phyloP scores from a whole-genome alignment of 1,140 invertebrate species.

The Adoxophyes honmai region DNA sequence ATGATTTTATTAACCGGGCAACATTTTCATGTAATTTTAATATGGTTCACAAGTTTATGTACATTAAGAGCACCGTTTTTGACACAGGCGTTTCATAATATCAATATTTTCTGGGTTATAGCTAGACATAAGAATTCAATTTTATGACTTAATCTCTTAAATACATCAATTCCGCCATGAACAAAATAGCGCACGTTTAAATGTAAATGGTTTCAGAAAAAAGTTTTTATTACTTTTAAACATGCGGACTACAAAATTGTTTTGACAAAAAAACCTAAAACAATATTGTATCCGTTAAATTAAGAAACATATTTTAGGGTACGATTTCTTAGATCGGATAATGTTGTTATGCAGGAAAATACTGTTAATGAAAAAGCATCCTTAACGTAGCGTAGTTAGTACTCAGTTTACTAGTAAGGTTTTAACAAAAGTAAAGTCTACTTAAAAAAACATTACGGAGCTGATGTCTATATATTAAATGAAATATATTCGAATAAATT shows the following conservation, averaged over 20 bases:
- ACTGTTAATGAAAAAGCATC: conserved; percentile 33
- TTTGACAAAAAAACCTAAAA: no score
- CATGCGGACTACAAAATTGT: no score
- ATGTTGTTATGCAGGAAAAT: neutral
- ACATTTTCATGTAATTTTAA: conserved; percentile 32
- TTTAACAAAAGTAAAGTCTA: conserved; percentile 43
- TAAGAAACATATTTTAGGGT: neutral
- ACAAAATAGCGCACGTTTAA: no score
- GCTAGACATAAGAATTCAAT: neutral
- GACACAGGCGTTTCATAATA: conserved; percentile 50
- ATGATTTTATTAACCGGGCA: neutral
- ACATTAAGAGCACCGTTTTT: conserved; percentile 68
- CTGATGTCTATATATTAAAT: conserved; percentile 22
- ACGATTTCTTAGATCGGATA: neutral
- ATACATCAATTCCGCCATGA: conserved; percentile 3
- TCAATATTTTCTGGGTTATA: conserved; percentile 37
- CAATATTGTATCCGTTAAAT: no score
- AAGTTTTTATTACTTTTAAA: neutral
- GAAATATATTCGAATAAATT: conserved; percentile 44
- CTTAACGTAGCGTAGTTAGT: conserved; percentile 39
- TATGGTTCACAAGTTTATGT: conserved; percentile 47
- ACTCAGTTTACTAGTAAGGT: conserved; percentile 43
- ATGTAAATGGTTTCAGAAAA: no score
- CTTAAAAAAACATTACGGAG: conserved; percentile 34
- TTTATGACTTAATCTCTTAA: neutral